Conservation (phyloP, 2,797 vertebrate species). For the Gymnoscopelus microlampas region DNA sequence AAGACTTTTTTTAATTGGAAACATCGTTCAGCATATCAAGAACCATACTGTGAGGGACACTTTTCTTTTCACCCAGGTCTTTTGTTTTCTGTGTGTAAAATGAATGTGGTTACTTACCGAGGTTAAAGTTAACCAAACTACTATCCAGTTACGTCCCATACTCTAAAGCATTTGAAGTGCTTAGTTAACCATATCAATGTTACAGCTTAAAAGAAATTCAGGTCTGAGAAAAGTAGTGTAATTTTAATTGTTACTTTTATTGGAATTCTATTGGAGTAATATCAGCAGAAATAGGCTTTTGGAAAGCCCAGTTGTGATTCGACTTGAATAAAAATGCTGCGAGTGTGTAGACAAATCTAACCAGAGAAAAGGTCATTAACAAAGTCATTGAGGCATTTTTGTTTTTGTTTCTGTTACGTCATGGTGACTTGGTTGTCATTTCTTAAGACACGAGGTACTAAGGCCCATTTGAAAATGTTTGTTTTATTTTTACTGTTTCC, state of each 20-base stretch:
- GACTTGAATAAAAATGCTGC: constrained; percentile 17
- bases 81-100: too few relatives aligned
- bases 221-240: too few relatives aligned
- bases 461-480: constrained; percentile 5
- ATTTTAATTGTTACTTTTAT: too few relatives aligned
- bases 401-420: background rate
- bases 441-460: background rate
- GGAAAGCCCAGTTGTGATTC: background rate
- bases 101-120: too few relatives aligned
- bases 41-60: background rate
- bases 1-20: constrained; percentile 25
- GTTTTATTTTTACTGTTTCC: constrained; percentile 7
- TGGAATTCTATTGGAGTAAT: too few relatives aligned
- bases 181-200: too few relatives aligned
- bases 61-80: too few relatives aligned
- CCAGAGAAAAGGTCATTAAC: background rate
- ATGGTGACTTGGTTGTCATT: constrained; percentile 22
- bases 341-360: background rate
- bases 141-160: too few relatives aligned
- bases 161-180: too few relatives aligned
- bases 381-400: background rate
- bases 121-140: too few relatives aligned
- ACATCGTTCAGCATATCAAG: background rate
- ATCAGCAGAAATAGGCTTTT: constrained; percentile 8
- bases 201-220: too few relatives aligned